These are phyloP conservation scores for Amniataba percoides DNA, from an alignment of 2,797 vertebrate species.

Conservation along the genomic window DNA sequence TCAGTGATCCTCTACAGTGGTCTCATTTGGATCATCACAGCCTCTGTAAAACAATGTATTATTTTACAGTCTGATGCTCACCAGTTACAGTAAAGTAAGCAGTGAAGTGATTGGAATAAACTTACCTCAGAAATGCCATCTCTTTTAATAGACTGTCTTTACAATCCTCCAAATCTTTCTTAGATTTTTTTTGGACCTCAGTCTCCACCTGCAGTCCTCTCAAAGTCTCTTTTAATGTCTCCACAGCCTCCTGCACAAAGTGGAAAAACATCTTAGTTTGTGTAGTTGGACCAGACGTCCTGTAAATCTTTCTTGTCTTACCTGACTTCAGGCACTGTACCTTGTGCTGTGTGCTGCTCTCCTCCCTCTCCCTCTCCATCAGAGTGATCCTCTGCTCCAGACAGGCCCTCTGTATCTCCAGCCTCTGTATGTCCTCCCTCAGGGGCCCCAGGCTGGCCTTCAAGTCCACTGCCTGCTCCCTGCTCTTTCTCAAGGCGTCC, in stretches of 20 bases:
- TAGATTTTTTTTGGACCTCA: constrained; percentile 87
- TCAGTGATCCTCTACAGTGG: constrained; percentile 40
- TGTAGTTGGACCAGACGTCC: neutral
- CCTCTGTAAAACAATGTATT: constrained; percentile 59
- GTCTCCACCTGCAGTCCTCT: constrained; percentile 86
- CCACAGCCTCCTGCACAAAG: constrained; percentile 85
- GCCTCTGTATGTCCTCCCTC: constrained; percentile 82
- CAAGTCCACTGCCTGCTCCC: constrained; percentile 85
- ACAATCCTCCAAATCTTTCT: constrained; percentile 85
- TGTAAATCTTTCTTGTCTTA: neutral
- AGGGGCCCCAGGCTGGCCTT: constrained; percentile 86
- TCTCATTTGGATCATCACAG: constrained; percentile 43
- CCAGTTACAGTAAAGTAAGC: neutral
- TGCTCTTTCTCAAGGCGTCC: constrained; percentile 86
- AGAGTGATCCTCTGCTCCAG: constrained; percentile 88
- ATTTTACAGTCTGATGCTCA: neutral
- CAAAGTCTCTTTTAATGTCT: constrained; percentile 86
- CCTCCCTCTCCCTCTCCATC: constrained; percentile 85
- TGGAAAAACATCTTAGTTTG: constrained; percentile 5
- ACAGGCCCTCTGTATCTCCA: constrained; percentile 86
- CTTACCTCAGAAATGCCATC: constrained; percentile 89
- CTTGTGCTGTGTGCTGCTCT: constrained; percentile 85
- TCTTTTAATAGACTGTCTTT: constrained; percentile 85
- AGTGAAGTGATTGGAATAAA: neutral
- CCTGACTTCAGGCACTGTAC: constrained; percentile 44